A percentile compares a stretch with the other conserved stretches of the same genome.
Conservation (phyloP, 2,797 vertebrate genomes). For the Allobates femoralis region DNA sequence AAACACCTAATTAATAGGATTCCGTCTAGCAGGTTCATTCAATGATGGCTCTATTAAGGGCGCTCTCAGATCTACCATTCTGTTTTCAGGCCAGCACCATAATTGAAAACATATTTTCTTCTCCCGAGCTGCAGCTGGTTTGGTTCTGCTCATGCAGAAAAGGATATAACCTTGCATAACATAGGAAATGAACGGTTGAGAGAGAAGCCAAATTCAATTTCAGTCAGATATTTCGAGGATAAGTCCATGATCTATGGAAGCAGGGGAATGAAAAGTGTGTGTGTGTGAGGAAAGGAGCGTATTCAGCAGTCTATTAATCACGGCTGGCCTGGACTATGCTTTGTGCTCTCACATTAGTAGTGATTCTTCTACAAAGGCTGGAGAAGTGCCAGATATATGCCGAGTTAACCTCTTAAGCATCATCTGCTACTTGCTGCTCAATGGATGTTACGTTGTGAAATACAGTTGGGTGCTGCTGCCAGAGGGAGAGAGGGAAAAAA, state of each 20-base stretch:
- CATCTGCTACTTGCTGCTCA: conserved; percentile 77
- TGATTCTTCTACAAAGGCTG: conserved; percentile 74
- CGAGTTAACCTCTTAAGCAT: conserved; percentile 85
- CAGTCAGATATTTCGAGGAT: conserved; percentile 85
- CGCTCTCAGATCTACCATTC: conserved; percentile 75
- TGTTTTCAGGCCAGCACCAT: conserved; percentile 77
- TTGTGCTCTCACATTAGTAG: conserved; percentile 73
- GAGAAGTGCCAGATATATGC: conserved; percentile 77
- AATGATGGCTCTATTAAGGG: conserved; percentile 81
- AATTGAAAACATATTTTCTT: conserved; percentile 85
- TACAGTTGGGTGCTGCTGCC: conserved; percentile 77
- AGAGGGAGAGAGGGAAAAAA: conserved; percentile 72
- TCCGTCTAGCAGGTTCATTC: conserved; percentile 72
- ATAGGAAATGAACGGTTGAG: conserved; percentile 88
- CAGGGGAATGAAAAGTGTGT: conserved; percentile 77
- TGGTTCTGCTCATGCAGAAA: conserved; percentile 86
- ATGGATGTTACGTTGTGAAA: conserved; percentile 81
- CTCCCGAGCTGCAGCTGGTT: conserved; percentile 84
- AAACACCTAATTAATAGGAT: conserved; percentile 70
- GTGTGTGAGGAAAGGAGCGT: conserved; percentile 77
- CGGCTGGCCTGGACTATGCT: conserved; percentile 74
- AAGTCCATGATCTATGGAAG: conserved; percentile 83
- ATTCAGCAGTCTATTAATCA: conserved; percentile 85
- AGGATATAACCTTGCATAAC: conserved; percentile 87
- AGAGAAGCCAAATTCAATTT: conserved; percentile 89